Base-by-base conservation (phyloP, 2,113 vertebrate species). In the Diphyllodes magnificus region DNA sequence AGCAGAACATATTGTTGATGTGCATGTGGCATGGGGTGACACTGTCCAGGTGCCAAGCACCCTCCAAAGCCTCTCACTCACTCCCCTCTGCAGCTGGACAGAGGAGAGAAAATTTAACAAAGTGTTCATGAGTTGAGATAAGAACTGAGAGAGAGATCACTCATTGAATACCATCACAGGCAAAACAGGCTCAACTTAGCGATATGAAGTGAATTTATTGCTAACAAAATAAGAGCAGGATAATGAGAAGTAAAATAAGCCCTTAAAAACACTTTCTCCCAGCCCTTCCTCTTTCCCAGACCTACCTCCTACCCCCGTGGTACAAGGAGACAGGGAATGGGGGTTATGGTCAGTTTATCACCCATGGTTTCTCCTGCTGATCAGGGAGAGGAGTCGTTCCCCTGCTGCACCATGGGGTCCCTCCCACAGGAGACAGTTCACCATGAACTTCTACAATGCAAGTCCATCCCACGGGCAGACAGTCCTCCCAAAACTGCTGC, bases 351-450 rank as follows among this genome's bases (percentile, higher is more conserved):
- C 20, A 19, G 35, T 9, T 59, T n/a, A 13, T 60, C 37, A 35
- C 15, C 24, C 0, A 0, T 30, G 24, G 30, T 30, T 82, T 49
- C 19, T 69, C 12, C 11, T 0, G 1, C 35, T 59, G 44, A 9
- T 59, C 35, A 40, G 23, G 30, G 9, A 33, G 28, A 39, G 17
- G n/a, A 40, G 23, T 49, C 1, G 0, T 40, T 40, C 35, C 24
- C 21, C 24, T 69, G 44, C 65, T 82, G 35, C 24, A 12, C 37
- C 15, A 4, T 35, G 20, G 54, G 13, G 31, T 60, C 13, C 15
- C 10, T 60, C 54, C 37, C 25, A 35, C 5, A 12, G 45, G 20
- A 24, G 31, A 12, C 31, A 24, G 31, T 20, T 42, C 31, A 42
- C 65, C 24, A 10, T 35, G 6, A 51, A 15, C 31, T 42, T n/a